Base-by-base conservation (phyloP, 2,113 vertebrate species). In the Phalacrocorax carbo region DNA sequence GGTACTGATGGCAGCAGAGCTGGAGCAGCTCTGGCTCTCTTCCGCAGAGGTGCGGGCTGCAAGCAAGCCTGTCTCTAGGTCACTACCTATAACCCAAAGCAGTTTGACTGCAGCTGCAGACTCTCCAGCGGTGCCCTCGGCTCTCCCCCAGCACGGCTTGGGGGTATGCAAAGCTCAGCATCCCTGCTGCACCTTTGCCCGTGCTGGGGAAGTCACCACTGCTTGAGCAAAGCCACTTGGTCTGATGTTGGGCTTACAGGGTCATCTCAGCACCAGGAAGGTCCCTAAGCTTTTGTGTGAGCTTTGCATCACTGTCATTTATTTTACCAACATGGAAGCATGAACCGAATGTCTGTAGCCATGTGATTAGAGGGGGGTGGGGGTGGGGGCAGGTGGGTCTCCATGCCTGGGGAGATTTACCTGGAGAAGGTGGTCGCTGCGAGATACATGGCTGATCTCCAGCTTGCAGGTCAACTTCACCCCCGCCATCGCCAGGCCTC, bases 391-490 rank as follows among this genome's bases (percentile, higher is more conserved):
- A 13, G 15, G 34, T 48, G 55, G 34, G 51, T 46, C 65, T 6
- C 36, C 13, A 4, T 2, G 5, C 20, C 73, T 26, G 0, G 2
- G 4, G 25, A 21, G 40, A 42, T 72, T 94, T 98, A 99, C 98
- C 98, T 98, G 98, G 68, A 99, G 86, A 60, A 98, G 51, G 79
- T 95, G 97, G 2, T 91, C 85, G 2, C 95, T 98, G 44, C 86
- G 75, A 14, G 95, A 88, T 29, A 82, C n/a, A 5, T 62, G 86
- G 61, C 97, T 98, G 94, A 99, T 98, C 60, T 98, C 96, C 96
- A 99, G 86, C 93, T 98, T 98, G 96, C 98, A 97, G 60, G 49
- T 94, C 76, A 99, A 73, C 94, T 97, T 98, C 58, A 99, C 48
- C 55, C 98, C 99, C 1, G 98, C 98, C 89, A 80, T 98, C 4